Evolutionary conservation across 2,888 invertebrate genomes (phyloP), one percentile per base, ranked within the genome.

Genomic region (Reticulitermes lucifugus): DNA sequence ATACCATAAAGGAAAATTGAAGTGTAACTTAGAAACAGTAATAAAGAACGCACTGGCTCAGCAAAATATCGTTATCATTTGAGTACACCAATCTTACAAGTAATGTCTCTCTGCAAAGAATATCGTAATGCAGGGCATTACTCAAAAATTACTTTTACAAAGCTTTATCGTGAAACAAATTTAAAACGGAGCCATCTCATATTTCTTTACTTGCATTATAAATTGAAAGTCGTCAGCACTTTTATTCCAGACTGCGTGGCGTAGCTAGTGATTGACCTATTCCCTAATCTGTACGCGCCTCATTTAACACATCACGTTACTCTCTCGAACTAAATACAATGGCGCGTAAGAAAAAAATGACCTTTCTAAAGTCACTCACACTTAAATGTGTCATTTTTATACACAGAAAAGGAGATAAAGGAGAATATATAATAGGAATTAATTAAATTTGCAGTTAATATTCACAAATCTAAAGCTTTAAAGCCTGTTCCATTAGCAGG

Each of bases 201-300:
- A 41, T 9, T 55, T 21, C n/a, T 29, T 65, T 60, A 43, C 59
- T 65, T 80, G 12, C 51, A 80, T 80, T 73, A n/a, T 73, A 73
- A 41, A 73, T 2, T 73, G 6, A 12, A 41, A 41, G 77, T 46
- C 22, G 46, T 81, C 41, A 81, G 59, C 65, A 81, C 29, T 81
- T 60, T 21, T n/a, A 81, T 29, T 59, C 22, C 46, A 77, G 81
- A 65, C 81, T 35, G 81, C 60, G 65, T 43, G 25, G 81, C 65
- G 65, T 3, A 29, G 43, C 60, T 60, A 43, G 84, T 81, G 86
- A 86, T 86, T 86, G 86, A 86, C 84, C 86, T 82, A 81, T 51
- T 77, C 81, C 75, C 29, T 86, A 86, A 86, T 86, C 86, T 84
- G 70, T 71, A 43, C 14, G 60, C 83, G 83, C 75, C 84, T 86